A percentile compares a stretch with the other conserved stretches of the same genome.
phyloP scores from a whole-genome alignment of 2,888 invertebrate genomes.

The Lepidocyrtinus sp. region DNA sequence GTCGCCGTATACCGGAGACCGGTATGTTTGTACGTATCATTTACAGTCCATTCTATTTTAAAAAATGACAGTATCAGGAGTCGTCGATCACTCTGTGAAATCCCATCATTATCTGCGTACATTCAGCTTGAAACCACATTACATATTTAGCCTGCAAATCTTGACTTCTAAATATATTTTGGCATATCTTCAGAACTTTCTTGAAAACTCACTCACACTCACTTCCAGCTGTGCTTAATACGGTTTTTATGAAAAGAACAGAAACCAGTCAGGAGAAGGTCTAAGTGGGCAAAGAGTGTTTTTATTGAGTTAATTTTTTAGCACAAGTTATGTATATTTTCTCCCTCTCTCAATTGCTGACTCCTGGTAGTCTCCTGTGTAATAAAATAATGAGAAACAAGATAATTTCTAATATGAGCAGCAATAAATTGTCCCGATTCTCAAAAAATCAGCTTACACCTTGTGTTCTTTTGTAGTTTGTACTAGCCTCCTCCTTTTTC shows the following conservation, averaged over 20 bases:
- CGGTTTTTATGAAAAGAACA: conserved; percentile 3
- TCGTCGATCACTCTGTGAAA: not conserved
- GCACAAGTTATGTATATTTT: not conserved
- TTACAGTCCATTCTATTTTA: not conserved
- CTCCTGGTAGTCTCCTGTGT: conserved; percentile 43
- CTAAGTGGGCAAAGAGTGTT: not conserved
- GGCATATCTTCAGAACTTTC: not conserved
- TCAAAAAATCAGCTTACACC: not conserved
- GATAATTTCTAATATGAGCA: conserved; percentile 41
- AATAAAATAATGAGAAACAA: conserved; percentile 48
- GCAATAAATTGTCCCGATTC: conserved; percentile 38
- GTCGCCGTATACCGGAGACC: not conserved
- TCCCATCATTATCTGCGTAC: not conserved
- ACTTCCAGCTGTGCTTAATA: conserved; percentile 11
- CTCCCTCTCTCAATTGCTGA: not conserved
- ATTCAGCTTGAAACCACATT: not conserved
- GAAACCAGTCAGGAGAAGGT: conserved; percentile 25
- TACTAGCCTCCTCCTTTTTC: too few relatives aligned
- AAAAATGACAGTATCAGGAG: not conserved
- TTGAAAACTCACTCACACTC: not conserved
- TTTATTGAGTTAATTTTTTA: not conserved
- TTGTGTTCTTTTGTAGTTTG: not conserved
- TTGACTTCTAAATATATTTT: not conserved
- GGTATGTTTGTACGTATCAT: not conserved
- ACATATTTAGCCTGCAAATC: not conserved